Conservation (phyloP, 1,140 invertebrate genomes). For the Saccostrea echinata region DNA sequence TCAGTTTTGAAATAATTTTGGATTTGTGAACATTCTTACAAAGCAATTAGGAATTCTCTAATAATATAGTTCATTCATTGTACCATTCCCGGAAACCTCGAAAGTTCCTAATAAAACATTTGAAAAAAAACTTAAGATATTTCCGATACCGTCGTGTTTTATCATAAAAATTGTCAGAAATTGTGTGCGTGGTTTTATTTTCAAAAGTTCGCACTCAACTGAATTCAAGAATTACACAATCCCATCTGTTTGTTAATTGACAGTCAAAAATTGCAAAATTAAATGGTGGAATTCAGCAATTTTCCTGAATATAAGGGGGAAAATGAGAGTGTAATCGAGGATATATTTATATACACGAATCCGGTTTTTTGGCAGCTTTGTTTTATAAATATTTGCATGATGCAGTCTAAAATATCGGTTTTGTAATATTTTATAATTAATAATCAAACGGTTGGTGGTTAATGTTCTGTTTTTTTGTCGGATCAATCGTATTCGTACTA, state of each 20-base stretch:
- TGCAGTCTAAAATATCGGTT: background rate
- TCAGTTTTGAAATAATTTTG: background rate
- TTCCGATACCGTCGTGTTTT: background rate
- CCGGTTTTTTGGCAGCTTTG: background rate
- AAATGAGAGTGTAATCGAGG: background rate
- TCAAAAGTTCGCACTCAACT: background rate
- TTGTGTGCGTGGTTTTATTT: background rate
- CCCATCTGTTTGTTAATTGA: background rate
- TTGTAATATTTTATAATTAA: background rate
- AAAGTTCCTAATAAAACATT: background rate
- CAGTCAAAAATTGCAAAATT: background rate
- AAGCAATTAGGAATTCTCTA: background rate
- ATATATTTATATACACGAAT: background rate
- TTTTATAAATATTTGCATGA: background rate
- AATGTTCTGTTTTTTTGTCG: background rate
- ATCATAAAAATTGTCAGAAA: background rate
- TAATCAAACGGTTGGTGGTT: background rate
- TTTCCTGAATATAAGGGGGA: background rate
- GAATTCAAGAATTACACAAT: background rate
- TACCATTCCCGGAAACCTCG: background rate
- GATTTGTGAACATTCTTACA: background rate
- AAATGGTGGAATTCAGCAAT: background rate
- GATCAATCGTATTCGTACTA: background rate
- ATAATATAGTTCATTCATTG: no score
- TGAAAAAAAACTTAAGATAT: background rate